phyloP scores from a whole-genome alignment of 2,113 vertebrate species.

The Forbesichthys agassizii region DNA sequence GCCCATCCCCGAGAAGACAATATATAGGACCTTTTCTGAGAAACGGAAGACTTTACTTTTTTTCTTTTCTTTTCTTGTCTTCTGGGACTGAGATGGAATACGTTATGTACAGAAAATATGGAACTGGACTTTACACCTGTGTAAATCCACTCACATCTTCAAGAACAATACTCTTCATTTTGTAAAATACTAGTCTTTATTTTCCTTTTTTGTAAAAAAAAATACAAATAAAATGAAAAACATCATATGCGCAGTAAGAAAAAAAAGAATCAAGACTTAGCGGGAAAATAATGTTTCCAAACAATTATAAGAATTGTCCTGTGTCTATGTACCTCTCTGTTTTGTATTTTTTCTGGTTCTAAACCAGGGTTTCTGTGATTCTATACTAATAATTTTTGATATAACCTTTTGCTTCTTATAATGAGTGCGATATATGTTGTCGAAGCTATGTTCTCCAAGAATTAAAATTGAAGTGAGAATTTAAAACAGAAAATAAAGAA shows the following conservation, averaged over 20 bases:
- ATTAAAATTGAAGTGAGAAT: constrained; percentile 99
- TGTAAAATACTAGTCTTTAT: constrained; percentile 99
- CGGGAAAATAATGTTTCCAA: constrained; percentile 98
- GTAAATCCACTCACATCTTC: constrained; percentile 88
- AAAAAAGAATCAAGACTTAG: constrained; percentile 94
- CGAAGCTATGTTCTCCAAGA: constrained; percentile 99
- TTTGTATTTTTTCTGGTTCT: constrained; percentile 99
- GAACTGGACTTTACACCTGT: constrained; percentile 89
- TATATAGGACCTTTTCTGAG: constrained; percentile 81
- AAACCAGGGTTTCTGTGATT: constrained; percentile 99
- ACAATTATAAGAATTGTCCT: constrained; percentile 99
- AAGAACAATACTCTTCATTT: constrained; percentile 96
- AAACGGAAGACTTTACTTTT: constrained; percentile 77
- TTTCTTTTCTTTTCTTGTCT: constrained; percentile 75
- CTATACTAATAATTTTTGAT: constrained; percentile 99
- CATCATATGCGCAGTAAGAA: constrained; percentile 97
- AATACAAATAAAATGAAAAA: constrained; percentile 85
- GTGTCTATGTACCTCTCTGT: constrained; percentile 99
- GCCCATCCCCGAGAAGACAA: constrained; percentile 75
- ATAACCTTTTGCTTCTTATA: constrained; percentile 99
- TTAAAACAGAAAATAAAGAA: constrained; percentile 96
- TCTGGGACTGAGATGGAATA: constrained; percentile 90
- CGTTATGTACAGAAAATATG: constrained; percentile 96
- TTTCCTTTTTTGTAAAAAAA: constrained; percentile 95
- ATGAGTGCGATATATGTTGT: constrained; percentile 99